A percentile compares a stretch with the other conserved stretches of the same genome.
Evolutionary conservation across 2,888 invertebrate species (phyloP).

Genomic region (Hipparchia sbordonii): DNA sequence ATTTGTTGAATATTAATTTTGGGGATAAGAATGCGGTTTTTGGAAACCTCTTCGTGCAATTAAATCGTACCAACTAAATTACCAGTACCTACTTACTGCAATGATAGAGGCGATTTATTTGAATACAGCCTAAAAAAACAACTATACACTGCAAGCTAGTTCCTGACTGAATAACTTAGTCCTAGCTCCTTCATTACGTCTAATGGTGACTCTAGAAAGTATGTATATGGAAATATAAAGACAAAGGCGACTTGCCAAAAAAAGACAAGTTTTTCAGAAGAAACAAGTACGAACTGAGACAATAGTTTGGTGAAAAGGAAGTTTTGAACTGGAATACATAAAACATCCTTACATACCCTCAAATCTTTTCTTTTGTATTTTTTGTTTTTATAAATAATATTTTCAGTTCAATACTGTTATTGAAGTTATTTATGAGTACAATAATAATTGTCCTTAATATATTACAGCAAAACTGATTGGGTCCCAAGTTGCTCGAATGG

Average conservation of each 20-base stretch:
- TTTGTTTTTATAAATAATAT: not conserved
- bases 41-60: too few relatives aligned
- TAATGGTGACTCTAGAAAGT: slow-evolving; percentile 1
- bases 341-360: not conserved
- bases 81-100: too few relatives aligned
- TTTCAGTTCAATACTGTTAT: not conserved
- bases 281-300: slow-evolving; percentile 29
- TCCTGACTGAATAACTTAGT: not conserved
- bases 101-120: too few relatives aligned
- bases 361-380: not conserved
- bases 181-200: not conserved
- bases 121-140: too few relatives aligned
- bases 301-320: slow-evolving; percentile 28
- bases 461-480: too few relatives aligned
- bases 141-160: too few relatives aligned
- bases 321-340: slow-evolving; percentile 10
- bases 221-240: slow-evolving; percentile 5
- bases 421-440: not conserved
- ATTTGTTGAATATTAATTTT: too few relatives aligned
- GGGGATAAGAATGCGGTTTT: too few relatives aligned
- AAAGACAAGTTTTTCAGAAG: slow-evolving; percentile 15
- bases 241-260: slow-evolving; percentile 14
- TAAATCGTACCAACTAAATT: too few relatives aligned
- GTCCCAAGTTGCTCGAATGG: too few relatives aligned
- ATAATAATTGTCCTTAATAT: too few relatives aligned